phyloP scores from a whole-genome alignment of 1,140 invertebrate genomes.

The Cardiocondyla obscurior region DNA sequence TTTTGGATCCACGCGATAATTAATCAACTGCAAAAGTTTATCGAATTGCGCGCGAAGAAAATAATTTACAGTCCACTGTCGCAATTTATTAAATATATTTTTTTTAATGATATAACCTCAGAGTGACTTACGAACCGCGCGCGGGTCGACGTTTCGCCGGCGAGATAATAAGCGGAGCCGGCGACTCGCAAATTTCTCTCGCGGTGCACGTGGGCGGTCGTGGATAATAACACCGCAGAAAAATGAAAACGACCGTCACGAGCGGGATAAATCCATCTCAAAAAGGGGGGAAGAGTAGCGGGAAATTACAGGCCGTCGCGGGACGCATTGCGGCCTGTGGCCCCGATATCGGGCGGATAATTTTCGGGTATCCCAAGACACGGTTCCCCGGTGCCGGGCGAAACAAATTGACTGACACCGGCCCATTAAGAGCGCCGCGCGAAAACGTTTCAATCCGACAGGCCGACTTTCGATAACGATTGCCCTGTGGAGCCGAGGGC shows the following conservation, averaged over 20 bases:
- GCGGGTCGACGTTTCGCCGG: neutral
- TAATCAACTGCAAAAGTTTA: too few relatives aligned
- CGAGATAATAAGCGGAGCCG: neutral
- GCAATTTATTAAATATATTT: too few relatives aligned
- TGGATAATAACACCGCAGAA: conserved; percentile 49
- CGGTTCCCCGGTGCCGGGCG: neutral
- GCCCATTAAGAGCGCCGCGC: conserved; percentile 41
- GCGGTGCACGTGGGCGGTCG: conserved; percentile 25
- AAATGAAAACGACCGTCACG: conserved; percentile 51
- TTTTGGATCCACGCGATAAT: too few relatives aligned
- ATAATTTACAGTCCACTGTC: too few relatives aligned
- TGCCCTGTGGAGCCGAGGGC: neutral
- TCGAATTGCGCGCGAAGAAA: too few relatives aligned
- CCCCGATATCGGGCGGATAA: conserved; percentile 69
- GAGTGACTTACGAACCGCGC: neutral
- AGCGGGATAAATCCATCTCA: conserved; percentile 47
- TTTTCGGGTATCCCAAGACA: conserved; percentile 30
- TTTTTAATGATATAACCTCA: neutral
- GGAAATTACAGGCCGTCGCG: conserved; percentile 43
- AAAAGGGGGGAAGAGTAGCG: conserved; percentile 27
- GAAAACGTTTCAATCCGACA: conserved; percentile 58
- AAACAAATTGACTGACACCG: conserved; percentile 43
- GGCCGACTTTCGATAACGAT: conserved; percentile 47
- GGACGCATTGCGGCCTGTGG: conserved; percentile 33
- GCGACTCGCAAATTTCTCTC: conserved; percentile 31